phyloP scores from a whole-genome alignment of 2,113 vertebrate genomes.

The Gyps fulvus region DNA sequence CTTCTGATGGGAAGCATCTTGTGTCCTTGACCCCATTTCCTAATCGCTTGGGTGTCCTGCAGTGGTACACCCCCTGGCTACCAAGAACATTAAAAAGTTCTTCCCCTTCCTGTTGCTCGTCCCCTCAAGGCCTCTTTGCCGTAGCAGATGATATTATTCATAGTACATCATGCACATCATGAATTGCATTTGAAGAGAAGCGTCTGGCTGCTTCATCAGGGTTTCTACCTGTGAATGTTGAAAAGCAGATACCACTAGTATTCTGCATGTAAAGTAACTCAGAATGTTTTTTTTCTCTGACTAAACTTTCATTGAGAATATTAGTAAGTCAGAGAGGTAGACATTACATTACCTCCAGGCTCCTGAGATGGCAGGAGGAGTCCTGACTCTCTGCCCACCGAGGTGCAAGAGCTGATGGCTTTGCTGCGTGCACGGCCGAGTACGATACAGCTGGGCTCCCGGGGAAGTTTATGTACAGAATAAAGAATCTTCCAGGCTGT shows the following conservation, averaged over 20 bases:
- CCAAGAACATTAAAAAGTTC: neutral
- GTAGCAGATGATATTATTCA: neutral
- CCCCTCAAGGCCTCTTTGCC: neutral
- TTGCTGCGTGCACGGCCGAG: fast-evolving
- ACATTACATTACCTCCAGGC: fast-evolving
- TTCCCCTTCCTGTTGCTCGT: neutral
- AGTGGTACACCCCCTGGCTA: neutral
- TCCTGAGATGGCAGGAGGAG: neutral
- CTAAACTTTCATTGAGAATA: neutral
- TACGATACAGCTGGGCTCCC: neutral
- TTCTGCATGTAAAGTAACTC: neutral
- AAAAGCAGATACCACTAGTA: neutral
- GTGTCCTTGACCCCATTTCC: neutral
- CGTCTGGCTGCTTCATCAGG: neutral
- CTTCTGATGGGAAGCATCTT: neutral
- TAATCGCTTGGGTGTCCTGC: neutral
- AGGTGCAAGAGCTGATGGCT: neutral
- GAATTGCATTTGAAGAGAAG: neutral
- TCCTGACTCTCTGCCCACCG: no score
- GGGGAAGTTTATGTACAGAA: neutral
- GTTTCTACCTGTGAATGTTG: neutral
- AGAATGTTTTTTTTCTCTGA: neutral
- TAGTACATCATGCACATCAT: neutral
- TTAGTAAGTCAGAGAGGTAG: neutral
- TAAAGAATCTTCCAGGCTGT: neutral